phyloP scores from a whole-genome alignment of 2,888 invertebrate species.

The Priocnemis perturbator region DNA sequence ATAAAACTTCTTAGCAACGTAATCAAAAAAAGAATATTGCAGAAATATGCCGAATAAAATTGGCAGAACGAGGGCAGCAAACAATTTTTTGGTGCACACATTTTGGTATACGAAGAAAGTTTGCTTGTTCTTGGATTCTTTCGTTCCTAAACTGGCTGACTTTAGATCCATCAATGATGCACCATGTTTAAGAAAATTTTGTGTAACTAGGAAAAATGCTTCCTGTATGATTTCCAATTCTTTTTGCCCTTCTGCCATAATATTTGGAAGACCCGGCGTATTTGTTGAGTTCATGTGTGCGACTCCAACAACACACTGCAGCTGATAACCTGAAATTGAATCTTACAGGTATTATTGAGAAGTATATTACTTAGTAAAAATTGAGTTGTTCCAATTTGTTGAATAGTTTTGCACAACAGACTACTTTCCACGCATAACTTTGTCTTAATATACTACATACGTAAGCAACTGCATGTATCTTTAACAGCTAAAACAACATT shows the following conservation, averaged over 20 bases:
- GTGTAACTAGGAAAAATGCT: conserved; percentile 57
- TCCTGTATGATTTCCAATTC: conserved; percentile 53
- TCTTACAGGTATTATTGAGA: neutral
- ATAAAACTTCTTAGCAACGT: conserved; percentile 62
- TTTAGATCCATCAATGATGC: conserved; percentile 57
- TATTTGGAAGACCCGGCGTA: neutral
- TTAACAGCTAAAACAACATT: too few relatives aligned
- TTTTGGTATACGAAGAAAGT: conserved; percentile 19
- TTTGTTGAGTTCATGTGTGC: too few relatives aligned
- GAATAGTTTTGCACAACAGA: too few relatives aligned
- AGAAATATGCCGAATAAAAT: conserved; percentile 57
- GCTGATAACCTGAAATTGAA: neutral
- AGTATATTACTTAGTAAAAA: neutral
- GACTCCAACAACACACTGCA: neutral
- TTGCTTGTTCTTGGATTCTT: conserved; percentile 28
- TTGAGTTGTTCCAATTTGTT: too few relatives aligned
- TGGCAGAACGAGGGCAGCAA: conserved; percentile 47
- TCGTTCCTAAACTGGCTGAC: conserved; percentile 23
- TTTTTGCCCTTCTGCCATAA: conserved; percentile 48
- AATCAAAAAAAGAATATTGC: conserved; percentile 55
- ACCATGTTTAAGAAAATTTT: conserved; percentile 60
- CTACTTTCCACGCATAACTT: too few relatives aligned
- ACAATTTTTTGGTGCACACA: conserved; percentile 37
- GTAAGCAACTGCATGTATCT: too few relatives aligned
- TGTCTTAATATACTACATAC: too few relatives aligned